Percentiles rank a stretch among this genome's conserved stretches.
Evolutionary conservation across 2,888 invertebrate genomes (phyloP).

Genomic region (Drosophila meridiana): DNA sequence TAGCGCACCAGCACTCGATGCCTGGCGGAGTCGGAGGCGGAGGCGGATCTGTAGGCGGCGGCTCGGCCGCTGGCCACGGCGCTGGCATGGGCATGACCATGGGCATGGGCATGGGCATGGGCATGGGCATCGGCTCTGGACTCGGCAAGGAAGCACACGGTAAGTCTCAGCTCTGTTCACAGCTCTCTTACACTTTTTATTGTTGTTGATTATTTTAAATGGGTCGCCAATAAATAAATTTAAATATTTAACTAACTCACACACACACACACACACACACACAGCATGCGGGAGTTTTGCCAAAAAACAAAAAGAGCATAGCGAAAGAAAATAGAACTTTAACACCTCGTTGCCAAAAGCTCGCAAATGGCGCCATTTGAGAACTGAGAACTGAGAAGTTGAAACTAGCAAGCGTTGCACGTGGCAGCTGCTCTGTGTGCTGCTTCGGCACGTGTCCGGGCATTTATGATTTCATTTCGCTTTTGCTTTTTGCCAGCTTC

Average conservation of each 20-base stretch:
- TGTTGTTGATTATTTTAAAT: conserved; percentile 72
- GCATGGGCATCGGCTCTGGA: conserved; percentile 30
- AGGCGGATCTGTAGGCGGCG: conserved; percentile 52
- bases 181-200: conserved; percentile 10
- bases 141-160: conserved; percentile 83
- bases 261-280: conserved; percentile 12
- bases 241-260: conserved; percentile 73
- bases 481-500: conserved; percentile 17
- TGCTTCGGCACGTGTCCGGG: conserved; percentile 64
- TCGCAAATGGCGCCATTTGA: conserved; percentile 16
- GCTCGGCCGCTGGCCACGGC: conserved; percentile 19
- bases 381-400: conserved; percentile 13
- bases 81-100: conserved; percentile 23
- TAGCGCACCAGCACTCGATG: conserved; percentile 80
- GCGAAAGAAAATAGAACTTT: conserved; percentile 26
- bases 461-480: conserved; percentile 73
- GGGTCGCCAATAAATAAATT: conserved; percentile 72
- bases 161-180: conserved; percentile 65
- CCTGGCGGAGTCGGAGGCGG: conserved; percentile 60
- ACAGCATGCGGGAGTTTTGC: conserved; percentile 34
- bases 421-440: conserved; percentile 21
- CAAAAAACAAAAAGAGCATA: conserved; percentile 32
- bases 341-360: conserved; percentile 60
- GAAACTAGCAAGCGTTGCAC: conserved; percentile 40
- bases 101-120: conserved; percentile 41